phyloP scores from a whole-genome alignment of 2,113 vertebrate genomes.

The Blennius ocellaris region DNA sequence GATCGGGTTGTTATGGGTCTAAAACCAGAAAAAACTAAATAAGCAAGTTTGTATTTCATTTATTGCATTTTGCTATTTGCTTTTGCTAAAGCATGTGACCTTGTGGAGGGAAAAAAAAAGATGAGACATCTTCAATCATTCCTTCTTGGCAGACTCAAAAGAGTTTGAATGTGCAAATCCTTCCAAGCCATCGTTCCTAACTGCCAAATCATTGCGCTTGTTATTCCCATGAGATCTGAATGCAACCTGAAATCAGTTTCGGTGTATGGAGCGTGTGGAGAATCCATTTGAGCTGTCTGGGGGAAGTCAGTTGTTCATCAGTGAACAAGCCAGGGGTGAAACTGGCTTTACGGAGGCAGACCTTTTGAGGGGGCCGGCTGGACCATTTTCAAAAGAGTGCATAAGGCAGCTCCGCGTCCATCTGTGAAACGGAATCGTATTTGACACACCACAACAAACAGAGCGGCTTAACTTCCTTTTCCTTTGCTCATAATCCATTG shows the following conservation, averaged over 20 bases:
- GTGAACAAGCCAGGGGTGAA: slow-evolving; percentile 45
- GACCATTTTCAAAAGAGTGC: slow-evolving; percentile 53
- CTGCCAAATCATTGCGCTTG: slow-evolving; percentile 48
- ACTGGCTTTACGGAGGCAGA: slow-evolving; percentile 36
- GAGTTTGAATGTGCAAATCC: slow-evolving; percentile 23
- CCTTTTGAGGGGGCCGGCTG: slow-evolving; percentile 31
- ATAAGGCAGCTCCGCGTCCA: slow-evolving; percentile 25
- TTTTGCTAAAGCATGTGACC: slow-evolving; percentile 13
- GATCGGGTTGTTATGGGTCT: too few relatives aligned
- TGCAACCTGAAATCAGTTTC: slow-evolving; percentile 55
- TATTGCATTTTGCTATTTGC: too few relatives aligned
- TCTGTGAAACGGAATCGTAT: slow-evolving; percentile 54
- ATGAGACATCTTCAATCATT: neutral
- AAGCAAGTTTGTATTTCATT: too few relatives aligned
- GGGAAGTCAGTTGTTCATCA: slow-evolving; percentile 54
- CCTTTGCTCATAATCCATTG: slow-evolving; percentile 59
- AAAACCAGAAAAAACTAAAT: too few relatives aligned
- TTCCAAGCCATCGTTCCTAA: slow-evolving; percentile 36
- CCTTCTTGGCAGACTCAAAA: slow-evolving; percentile 45
- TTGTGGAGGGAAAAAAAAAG: neutral
- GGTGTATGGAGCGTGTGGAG: slow-evolving; percentile 40
- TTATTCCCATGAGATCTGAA: slow-evolving; percentile 50
- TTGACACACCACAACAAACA: slow-evolving; percentile 57
- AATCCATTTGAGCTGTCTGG: slow-evolving; percentile 49
- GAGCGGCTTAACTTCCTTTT: slow-evolving; percentile 54